Evolutionary conservation across 2,888 invertebrate species (phyloP).

Genomic region (Hemithea aestivaria): DNA sequence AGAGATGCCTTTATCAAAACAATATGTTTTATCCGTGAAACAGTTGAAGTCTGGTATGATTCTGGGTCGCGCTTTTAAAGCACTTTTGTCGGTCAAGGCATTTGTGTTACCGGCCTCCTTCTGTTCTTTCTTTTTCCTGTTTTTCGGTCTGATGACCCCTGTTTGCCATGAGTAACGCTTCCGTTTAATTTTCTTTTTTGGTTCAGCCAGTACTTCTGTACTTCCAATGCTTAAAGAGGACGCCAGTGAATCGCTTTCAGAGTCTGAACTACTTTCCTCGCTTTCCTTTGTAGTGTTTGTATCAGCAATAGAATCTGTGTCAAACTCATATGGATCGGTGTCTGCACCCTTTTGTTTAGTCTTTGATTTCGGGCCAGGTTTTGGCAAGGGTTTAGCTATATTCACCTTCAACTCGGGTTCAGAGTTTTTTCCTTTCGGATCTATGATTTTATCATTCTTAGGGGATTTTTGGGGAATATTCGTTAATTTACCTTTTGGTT

Average conservation of each 20-base stretch:
- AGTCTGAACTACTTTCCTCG: constrained; percentile 46
- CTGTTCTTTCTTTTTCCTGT: constrained; percentile 52
- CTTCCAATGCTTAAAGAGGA: constrained; percentile 55
- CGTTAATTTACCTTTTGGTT: constrained; percentile 37
- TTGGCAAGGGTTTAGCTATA: constrained; percentile 16
- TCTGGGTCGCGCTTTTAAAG: constrained; percentile 14
- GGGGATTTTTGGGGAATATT: constrained; percentile 19
- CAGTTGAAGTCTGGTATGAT: constrained; percentile 46
- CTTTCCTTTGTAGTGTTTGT: constrained; percentile 37
- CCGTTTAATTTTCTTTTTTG: constrained; percentile 53
- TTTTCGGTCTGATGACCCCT: constrained; percentile 61
- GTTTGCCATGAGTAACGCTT: constrained; percentile 55
- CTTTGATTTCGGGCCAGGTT: constrained; percentile 59
- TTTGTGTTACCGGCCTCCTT: constrained; percentile 22
- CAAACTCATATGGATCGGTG: constrained; percentile 59
- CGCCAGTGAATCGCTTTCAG: constrained; percentile 50
- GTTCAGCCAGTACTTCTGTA: constrained; percentile 45
- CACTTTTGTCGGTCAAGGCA: too few species aligned
- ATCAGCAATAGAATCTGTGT: constrained; percentile 54
- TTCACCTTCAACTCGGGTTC: constrained; percentile 9
- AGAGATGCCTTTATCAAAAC: constrained; percentile 52
- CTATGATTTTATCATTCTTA: constrained; percentile 19
- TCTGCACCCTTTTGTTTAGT: constrained; percentile 40
- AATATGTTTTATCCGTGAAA: constrained; percentile 66
- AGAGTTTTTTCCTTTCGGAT: background rate